These are phyloP conservation scores for Rhopalosiphum nymphaeae DNA, from an alignment of 2,888 invertebrate genomes.

Conservation along the genomic window DNA sequence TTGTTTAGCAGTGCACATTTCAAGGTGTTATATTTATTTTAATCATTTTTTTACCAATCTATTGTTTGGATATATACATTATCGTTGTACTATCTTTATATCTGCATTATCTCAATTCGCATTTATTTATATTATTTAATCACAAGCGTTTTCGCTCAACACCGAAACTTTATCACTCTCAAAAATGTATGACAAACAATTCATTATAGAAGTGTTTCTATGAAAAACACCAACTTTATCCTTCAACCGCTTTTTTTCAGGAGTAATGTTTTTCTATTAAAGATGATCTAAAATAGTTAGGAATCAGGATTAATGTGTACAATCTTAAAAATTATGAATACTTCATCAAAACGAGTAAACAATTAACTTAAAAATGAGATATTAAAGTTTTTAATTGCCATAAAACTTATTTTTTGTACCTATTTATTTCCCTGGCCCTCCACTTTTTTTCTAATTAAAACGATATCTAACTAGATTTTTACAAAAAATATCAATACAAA, in stretches of 20 bases:
- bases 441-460: neutral
- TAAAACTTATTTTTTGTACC: neutral
- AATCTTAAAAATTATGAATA: neutral
- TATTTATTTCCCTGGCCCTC: neutral
- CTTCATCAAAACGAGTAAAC: neutral
- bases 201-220: neutral
- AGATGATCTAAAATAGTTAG: neutral
- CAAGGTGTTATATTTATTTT: neutral
- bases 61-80: neutral
- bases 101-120: neutral
- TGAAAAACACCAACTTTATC: neutral
- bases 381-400: neutral
- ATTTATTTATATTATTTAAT: neutral
- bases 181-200: neutral
- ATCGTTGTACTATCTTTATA: neutral
- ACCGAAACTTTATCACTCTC: neutral
- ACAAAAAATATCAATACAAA: neutral
- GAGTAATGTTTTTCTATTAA: neutral
- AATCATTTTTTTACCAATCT: neutral
- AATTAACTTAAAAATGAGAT: neutral
- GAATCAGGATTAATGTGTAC: neutral
- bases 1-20: neutral
- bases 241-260: neutral
- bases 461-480: neutral
- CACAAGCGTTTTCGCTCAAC: neutral